phyloP scores from a whole-genome alignment of 92 coral and sea anemone genomes.

The Phenganax subtilis region DNA sequence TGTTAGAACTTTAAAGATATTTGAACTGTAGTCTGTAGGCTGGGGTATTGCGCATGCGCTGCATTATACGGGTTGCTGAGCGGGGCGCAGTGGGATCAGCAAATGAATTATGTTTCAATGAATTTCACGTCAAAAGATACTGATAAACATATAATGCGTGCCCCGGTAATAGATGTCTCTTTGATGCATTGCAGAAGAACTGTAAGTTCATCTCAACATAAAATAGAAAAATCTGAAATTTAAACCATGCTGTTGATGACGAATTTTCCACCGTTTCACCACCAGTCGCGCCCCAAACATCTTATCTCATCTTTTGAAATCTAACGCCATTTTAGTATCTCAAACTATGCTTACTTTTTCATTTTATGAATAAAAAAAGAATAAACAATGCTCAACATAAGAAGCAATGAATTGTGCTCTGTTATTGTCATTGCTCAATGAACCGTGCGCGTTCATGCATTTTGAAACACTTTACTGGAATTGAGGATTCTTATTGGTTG shows the following conservation, averaged over 20 bases:
- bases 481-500: neutral
- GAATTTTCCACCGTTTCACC: neutral
- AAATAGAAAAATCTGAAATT: too few relatives aligned
- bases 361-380: neutral
- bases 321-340: neutral
- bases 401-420: neutral
- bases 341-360: neutral
- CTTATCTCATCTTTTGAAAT: neutral
- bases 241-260: neutral
- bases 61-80: too few relatives aligned
- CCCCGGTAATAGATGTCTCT: too few relatives aligned
- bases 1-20: neutral
- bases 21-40: neutral
- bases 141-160: too few relatives aligned
- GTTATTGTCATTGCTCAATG: constrained; percentile 5
- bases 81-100: too few relatives aligned
- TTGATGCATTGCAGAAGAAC: too few relatives aligned
- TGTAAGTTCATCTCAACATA: too few relatives aligned
- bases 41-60: too few relatives aligned
- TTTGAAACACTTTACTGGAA: neutral
- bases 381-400: constrained; percentile 27
- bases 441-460: constrained; percentile 10
- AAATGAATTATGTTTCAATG: too few relatives aligned
- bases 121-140: too few relatives aligned
- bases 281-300: neutral